A percentile compares a stretch with the other conserved stretches of the same genome.
phyloP scores from a whole-genome alignment of 2,888 invertebrate genomes.

The Agriopis marginaria region DNA sequence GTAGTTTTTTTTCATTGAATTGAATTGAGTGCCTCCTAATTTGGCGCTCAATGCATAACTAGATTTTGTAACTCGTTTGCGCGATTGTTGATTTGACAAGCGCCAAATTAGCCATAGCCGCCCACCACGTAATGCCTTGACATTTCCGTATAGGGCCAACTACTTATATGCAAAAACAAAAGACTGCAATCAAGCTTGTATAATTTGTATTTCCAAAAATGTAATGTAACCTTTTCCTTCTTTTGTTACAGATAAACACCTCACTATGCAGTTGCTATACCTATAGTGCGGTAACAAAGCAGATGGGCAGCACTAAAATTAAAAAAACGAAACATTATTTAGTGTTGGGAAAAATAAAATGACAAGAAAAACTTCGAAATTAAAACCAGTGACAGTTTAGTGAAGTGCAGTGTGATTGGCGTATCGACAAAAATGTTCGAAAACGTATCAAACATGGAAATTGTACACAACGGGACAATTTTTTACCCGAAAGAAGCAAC shows the following conservation, averaged over 20 bases:
- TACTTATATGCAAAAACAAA: constrained; percentile 39
- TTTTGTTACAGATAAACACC: constrained; percentile 59
- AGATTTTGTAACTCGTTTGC: constrained; percentile 7
- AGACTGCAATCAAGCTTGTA: constrained; percentile 38
- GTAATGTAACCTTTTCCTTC: constrained; percentile 46
- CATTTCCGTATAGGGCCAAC: constrained; percentile 48
- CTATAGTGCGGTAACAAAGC: constrained; percentile 20
- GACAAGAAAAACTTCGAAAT: constrained; percentile 39
- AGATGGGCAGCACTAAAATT: constrained; percentile 20
- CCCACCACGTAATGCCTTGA: constrained; percentile 42
- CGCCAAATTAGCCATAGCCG: constrained; percentile 15
- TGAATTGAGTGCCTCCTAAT: too few species aligned
- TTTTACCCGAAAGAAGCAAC: constrained; percentile 91
- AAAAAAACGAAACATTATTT: constrained; percentile 20
- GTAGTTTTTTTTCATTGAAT: too few species aligned
- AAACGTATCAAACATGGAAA: constrained; percentile 63
- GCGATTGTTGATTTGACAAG: constrained; percentile 17
- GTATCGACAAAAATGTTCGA: constrained; percentile 49
- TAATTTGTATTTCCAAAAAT: constrained; percentile 43
- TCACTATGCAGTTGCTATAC: constrained; percentile 34
- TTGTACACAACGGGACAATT: constrained; percentile 61
- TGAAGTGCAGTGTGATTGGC: constrained; percentile 55
- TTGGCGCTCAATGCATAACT: not conserved
- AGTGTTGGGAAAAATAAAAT: constrained; percentile 32
- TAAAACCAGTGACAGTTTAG: constrained; percentile 53